A percentile compares a stretch with the other conserved stretches of the same genome.
Evolutionary conservation across 2,113 vertebrate species (phyloP).

Genomic region (Cavia aperea): DNA sequence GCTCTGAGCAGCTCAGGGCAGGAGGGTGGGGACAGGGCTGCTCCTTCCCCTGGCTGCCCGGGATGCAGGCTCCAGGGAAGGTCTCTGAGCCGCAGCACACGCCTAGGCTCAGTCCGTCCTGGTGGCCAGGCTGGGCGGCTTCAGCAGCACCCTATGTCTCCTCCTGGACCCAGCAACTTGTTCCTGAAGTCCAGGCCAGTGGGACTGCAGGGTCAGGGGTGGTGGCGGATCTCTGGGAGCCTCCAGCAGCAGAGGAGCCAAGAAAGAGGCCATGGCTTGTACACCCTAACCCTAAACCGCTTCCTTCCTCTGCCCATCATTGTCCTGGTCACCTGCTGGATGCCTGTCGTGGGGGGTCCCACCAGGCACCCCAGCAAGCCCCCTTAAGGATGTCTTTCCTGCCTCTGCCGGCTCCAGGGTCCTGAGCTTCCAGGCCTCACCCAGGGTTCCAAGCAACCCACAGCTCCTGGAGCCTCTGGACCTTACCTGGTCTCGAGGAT

Average conservation of each 20-base stretch:
- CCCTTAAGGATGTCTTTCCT: no score
- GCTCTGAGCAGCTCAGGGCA: not conserved
- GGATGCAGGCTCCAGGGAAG: not conserved
- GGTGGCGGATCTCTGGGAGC: not conserved
- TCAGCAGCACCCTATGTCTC: not conserved
- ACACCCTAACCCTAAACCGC: not conserved
- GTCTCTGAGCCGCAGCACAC: not conserved
- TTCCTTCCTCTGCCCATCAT: not conserved
- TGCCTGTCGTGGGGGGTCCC: not conserved
- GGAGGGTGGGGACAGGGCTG: not conserved
- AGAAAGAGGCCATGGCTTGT: not conserved
- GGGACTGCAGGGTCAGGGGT: not conserved
- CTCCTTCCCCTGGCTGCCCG: not conserved
- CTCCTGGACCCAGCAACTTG: not conserved
- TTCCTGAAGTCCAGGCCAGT: not conserved
- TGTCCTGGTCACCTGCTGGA: not conserved
- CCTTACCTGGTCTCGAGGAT: not conserved
- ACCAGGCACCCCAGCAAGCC: accelerated
- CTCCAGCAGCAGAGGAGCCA: not conserved
- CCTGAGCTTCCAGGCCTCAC: no score
- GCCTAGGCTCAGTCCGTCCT: not conserved
- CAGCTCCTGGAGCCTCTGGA: not conserved
- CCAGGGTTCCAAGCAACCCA: not conserved
- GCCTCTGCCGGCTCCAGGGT: not conserved
- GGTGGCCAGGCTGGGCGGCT: not conserved